Percentiles rank a stretch among this genome's conserved stretches.
phyloP scores from a whole-genome alignment of 2,888 invertebrate genomes.

The Biston stratarius region DNA sequence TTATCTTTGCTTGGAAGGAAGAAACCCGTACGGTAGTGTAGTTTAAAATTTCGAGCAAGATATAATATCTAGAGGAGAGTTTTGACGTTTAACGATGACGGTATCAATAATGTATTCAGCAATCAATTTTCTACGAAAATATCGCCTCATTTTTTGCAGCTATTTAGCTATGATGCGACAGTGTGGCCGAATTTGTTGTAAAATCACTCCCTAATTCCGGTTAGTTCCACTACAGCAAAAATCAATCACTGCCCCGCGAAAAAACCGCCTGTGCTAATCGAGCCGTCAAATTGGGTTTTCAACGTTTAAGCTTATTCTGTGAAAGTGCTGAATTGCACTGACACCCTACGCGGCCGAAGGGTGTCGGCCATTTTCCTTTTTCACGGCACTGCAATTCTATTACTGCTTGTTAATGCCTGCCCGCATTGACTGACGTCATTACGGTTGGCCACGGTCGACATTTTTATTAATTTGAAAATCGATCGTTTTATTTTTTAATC shows the following conservation, averaged over 20 bases:
- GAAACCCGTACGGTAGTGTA: no score
- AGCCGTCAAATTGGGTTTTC: conserved; percentile 84
- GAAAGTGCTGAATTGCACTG: conserved; percentile 79
- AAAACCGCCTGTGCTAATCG: conserved; percentile 71
- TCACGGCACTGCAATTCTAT: conserved; percentile 75
- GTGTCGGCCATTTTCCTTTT: conserved; percentile 74
- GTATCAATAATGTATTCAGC: no score
- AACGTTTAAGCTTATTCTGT: conserved; percentile 77
- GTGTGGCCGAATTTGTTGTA: conserved; percentile 8
- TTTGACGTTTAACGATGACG: no score
- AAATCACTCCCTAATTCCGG: conserved; percentile 44
- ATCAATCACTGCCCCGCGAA: conserved; percentile 60
- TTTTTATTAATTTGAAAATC: conserved; percentile 57
- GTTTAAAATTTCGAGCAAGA: no score
- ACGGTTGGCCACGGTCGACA: conserved; percentile 56
- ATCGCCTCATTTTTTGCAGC: background rate
- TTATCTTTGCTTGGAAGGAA: no score
- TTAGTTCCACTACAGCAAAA: conserved; percentile 44
- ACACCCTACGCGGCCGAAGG: conserved; percentile 62
- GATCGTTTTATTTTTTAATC: conserved; percentile 41
- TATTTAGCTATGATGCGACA: background rate
- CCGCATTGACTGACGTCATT: conserved; percentile 59
- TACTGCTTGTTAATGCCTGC: conserved; percentile 57
- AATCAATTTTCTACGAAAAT: no score
- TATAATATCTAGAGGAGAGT: no score